These are phyloP conservation scores for Lampris megalopsis DNA, from an alignment of 2,113 vertebrate species.

Conservation along the genomic window DNA sequence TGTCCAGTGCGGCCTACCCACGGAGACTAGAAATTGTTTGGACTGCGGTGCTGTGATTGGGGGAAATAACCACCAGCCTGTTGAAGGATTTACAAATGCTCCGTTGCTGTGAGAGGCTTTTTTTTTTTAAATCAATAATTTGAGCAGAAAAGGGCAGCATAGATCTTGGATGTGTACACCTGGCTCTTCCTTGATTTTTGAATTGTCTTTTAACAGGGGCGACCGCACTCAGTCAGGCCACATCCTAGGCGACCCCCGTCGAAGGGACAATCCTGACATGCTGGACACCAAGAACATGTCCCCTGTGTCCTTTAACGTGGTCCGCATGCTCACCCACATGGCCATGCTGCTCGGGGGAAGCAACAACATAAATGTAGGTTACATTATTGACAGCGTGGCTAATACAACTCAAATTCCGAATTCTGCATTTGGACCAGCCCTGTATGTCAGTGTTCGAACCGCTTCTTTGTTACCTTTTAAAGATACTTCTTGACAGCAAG, in stretches of 20 bases:
- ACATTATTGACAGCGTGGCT: no score
- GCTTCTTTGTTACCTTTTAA: no score
- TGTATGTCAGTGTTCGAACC: no score
- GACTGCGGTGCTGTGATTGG: conserved; percentile 84
- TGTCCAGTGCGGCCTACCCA: conserved; percentile 88
- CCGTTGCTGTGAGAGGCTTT: conserved; percentile 52
- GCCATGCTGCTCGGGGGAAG: conserved; percentile 87
- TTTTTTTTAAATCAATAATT: background rate
- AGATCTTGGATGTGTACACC: background rate
- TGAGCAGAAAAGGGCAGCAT: no score
- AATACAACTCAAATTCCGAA: no score
- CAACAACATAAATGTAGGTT: conserved; percentile 79
- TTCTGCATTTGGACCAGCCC: no score
- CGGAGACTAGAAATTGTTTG: conserved; percentile 74
- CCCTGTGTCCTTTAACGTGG: conserved; percentile 79
- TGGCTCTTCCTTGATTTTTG: background rate
- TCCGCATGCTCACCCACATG: conserved; percentile 89
- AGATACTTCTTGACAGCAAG: no score
- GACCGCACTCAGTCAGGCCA: conserved; percentile 92
- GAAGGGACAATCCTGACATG: conserved; percentile 71
- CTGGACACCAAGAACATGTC: conserved; percentile 84
- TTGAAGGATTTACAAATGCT: conserved; percentile 24
- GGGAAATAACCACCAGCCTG: conserved; percentile 57
- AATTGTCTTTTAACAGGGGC: conserved; percentile 53
- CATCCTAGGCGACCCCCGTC: conserved; percentile 80